Conservation (phyloP, 2,888 invertebrate genomes). For the Tetropium fuscum region DNA sequence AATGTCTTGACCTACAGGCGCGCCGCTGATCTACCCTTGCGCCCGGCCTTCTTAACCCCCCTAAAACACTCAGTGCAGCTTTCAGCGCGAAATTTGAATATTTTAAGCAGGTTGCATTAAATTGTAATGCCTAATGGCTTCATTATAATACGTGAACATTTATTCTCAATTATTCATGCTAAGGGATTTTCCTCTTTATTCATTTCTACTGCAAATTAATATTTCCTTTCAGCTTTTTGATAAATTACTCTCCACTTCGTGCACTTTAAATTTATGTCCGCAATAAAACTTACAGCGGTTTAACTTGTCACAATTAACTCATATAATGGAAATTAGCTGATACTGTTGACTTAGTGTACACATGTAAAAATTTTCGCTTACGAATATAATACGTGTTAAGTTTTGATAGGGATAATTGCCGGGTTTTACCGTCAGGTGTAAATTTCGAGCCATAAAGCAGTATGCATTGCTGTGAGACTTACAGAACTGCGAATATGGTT, state of each 20-base stretch:
- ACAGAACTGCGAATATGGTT: background rate
- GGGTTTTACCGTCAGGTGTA: background rate
- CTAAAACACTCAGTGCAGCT: conserved; percentile 45
- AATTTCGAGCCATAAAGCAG: background rate
- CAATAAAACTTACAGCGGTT: conserved; percentile 4
- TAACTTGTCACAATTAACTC: conserved; percentile 28
- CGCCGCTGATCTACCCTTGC: conserved; percentile 7
- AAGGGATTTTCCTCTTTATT: conserved; percentile 40
- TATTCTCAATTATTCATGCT: conserved; percentile 53
- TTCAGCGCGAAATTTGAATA: conserved; percentile 56
- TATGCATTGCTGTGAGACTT: background rate
- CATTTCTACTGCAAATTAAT: conserved; percentile 41
- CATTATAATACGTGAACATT: conserved; percentile 51
- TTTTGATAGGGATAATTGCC: conserved; percentile 3
- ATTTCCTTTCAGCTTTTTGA: conserved; percentile 43
- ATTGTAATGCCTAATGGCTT: conserved; percentile 48
- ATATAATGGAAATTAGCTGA: conserved; percentile 31
- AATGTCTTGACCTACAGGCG: too few species aligned
- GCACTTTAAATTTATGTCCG: conserved; percentile 18
- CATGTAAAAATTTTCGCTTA: conserved; percentile 24
- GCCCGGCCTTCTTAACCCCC: conserved; percentile 28
- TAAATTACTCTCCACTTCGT: conserved; percentile 30
- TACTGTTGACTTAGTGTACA: conserved; percentile 9
- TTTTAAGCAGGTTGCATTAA: conserved; percentile 55
- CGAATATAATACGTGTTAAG: conserved; percentile 26